Conservation (phyloP, 2,113 vertebrate species). For the Onychostoma macrolepis region DNA sequence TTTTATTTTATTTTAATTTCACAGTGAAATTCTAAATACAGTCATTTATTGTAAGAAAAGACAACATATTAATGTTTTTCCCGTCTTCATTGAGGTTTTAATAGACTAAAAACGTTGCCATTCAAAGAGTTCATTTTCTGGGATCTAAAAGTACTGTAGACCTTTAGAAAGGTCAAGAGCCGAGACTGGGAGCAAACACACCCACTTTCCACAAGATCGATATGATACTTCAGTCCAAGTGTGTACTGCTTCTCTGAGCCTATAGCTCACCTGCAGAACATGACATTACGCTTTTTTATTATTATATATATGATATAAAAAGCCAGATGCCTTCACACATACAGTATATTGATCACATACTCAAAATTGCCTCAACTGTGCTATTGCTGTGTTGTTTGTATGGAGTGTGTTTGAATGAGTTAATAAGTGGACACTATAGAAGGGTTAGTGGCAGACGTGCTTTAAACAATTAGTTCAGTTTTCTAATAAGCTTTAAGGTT, state of each 20-base stretch:
- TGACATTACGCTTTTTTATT: background rate
- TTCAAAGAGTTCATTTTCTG: slow-evolving; percentile 6
- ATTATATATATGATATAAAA: background rate
- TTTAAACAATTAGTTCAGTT: background rate
- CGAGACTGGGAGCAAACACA: slow-evolving; percentile 34
- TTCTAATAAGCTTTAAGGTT: background rate
- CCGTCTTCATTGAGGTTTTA: background rate
- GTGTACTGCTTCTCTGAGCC: slow-evolving; percentile 26
- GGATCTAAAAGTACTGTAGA: slow-evolving; percentile 14
- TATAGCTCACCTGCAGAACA: background rate
- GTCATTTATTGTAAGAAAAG: background rate
- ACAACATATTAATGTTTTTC: background rate
- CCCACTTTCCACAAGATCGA: slow-evolving; percentile 28
- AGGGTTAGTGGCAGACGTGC: background rate
- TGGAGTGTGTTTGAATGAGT: background rate
- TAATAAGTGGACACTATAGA: background rate
- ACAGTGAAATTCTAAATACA: background rate
- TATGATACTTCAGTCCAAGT: slow-evolving; percentile 40
- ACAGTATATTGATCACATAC: background rate
- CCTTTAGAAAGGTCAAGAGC: slow-evolving; percentile 44
- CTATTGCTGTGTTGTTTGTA: background rate
- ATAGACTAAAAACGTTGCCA: background rate
- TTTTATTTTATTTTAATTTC: background rate
- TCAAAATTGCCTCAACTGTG: background rate
- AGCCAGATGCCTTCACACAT: background rate